Base-by-base conservation (phyloP, 2,797 vertebrate species). In the Enteromius trimaculatus region DNA sequence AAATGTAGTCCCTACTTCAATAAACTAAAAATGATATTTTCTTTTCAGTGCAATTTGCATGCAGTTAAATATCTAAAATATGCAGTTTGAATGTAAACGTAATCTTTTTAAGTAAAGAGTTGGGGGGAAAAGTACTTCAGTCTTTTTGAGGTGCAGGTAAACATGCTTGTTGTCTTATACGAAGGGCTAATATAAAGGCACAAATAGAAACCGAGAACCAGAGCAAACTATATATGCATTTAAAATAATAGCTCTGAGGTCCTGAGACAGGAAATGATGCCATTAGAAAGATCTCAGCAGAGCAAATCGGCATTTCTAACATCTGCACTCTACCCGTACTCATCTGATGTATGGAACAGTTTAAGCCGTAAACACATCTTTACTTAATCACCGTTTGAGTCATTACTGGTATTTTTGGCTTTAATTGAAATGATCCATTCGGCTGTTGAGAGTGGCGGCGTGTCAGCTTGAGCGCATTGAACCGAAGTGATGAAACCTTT, bases 251-350 rank as follows among this genome's bases (percentile, higher is more conserved):
- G 3, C 82, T 91, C 86, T 83, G 93, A 94, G 93, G 93, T 91
- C 94, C 93, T 92, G 88, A 92, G 92, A 93, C 92, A 92, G 96
- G 95, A 96, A 95, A 93, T 91, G 92, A 92, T 89, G 91, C 92
- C 90, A 93, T 93, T 91, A 93, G 90, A 89, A 88, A 89, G 86
- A 92, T 91, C 92, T 91, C 91, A 89, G 89, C 80, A 92, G 90
- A 90, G 88, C 87, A 87, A 87, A 92, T 88, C 86, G 89, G 87
- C 86, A 85, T 81, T 89, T 90, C 70, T 42, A 87, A 91, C 92
- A 92, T 92, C 92, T 93, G 91, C 85, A 62, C 71, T 87, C 86
- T 84, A 23, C 78, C 82, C 84, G 79, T 87, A 87, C 90, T 87
- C 87, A 87, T 86, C 88, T 53, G 51, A 89, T 90, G 86, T 86